Base-by-base conservation (phyloP, 1,140 invertebrate genomes). In the Sycobia sp. region DNA sequence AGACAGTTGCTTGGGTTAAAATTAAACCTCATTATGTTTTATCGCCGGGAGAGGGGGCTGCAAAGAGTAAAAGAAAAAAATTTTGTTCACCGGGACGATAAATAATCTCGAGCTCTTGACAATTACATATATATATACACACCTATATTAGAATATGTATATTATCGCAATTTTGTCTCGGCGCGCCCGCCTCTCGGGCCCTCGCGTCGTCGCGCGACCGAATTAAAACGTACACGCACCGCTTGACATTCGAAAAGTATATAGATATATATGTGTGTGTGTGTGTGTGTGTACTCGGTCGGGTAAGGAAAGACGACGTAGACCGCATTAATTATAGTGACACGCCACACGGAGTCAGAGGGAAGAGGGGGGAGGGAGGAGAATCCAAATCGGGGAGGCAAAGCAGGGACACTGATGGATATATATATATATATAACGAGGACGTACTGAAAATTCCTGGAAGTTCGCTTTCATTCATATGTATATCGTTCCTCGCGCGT, bases 391-490 rank as follows among this genome's bases (percentile, higher is more conserved):
- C 29, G 23, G 36, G 18, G 7, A 7, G n/a, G n/a, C n/a, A n/a
- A n/a, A n/a, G n/a, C n/a, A n/a, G n/a, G n/a, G n/a, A n/a, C n/a
- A n/a, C n/a, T n/a, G n/a, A n/a, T n/a, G n/a, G n/a, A n/a, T n/a
- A n/a, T n/a, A n/a, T n/a, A n/a, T n/a, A n/a, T n/a, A n/a, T n/a
- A n/a, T n/a, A n/a, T n/a, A n/a, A n/a, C n/a, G n/a, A 41, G 47
- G 53, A 43, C 23, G 23, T 25, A 3, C 38, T 20, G 11, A 47
- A 60, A 59, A 70, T 73, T 71, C 71, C 22, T 58, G 64, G 66
- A 69, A 74, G 58, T 62, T 62, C 59, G 65, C 58, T 69, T 70
- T 69, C 65, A 69, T 70, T 73, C 67, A 72, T 72, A 72, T 73
- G 68, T 65, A 71, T 68, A 72, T 69, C 66, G 67, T 70, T 49